Conservation (phyloP, 2,888 invertebrate species). For the Dryococelus australis region DNA sequence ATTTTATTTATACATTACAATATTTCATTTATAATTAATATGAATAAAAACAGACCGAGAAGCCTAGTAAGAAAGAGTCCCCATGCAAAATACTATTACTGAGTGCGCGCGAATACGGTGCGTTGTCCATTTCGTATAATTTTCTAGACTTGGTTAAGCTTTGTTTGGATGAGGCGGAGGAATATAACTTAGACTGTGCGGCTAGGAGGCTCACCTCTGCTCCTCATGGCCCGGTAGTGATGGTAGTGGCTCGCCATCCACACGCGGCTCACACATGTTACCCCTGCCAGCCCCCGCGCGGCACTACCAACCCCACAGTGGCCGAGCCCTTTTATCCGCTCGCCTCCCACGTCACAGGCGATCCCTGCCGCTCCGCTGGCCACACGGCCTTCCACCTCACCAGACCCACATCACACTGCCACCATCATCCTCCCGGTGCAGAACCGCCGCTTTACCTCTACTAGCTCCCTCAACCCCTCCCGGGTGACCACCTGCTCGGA, state of each 20-base stretch:
- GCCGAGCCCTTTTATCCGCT: conserved; percentile 16
- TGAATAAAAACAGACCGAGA: too few species aligned
- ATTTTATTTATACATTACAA: too few species aligned
- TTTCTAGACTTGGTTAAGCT: too few species aligned
- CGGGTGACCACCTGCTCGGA: background rate
- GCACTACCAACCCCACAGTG: background rate
- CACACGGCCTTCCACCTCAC: background rate
- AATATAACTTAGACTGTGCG: too few species aligned
- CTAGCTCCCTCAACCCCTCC: background rate
- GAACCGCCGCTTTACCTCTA: background rate
- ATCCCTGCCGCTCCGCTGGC: background rate
- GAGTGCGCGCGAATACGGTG: too few species aligned
- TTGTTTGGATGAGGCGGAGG: too few species aligned
- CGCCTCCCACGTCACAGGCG: background rate
- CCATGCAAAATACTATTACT: too few species aligned
- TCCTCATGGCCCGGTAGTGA: background rate
- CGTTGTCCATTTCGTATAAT: too few species aligned
- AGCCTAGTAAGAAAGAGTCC: too few species aligned
- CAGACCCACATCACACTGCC: background rate
- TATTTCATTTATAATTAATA: too few species aligned
- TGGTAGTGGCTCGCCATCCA: background rate
- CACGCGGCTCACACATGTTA: background rate
- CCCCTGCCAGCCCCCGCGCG: background rate
- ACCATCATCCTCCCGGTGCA: background rate
- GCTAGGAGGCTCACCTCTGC: background rate